These are phyloP conservation scores for Lutraria lutraria DNA, from an alignment of 2,888 invertebrate species.

Conservation along the genomic window DNA sequence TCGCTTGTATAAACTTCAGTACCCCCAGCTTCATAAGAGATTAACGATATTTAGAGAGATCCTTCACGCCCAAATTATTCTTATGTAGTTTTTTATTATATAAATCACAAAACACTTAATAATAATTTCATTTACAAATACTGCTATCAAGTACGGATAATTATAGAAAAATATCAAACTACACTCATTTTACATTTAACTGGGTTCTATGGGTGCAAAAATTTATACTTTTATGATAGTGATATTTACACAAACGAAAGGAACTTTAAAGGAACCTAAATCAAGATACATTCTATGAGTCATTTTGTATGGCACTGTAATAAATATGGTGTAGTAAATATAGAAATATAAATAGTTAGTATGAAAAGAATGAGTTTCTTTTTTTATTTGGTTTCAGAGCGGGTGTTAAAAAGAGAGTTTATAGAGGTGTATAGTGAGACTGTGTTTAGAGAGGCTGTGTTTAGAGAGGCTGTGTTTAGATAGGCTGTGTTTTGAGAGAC, in stretches of 20 bases:
- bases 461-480: no score
- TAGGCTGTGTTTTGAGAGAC: no score
- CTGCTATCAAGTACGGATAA: background rate
- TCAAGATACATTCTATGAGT: conserved; percentile 17
- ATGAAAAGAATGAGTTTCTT: no score
- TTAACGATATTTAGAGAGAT: conserved; percentile 52
- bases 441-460: no score
- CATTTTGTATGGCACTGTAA: background rate
- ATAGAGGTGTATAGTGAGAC: no score
- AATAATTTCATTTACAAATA: conserved; percentile 29
- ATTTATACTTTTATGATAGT: conserved; percentile 31
- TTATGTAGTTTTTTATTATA: conserved; percentile 55
- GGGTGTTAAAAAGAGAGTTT: no score
- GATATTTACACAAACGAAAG: conserved; percentile 55
- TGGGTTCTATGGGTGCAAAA: conserved; percentile 45
- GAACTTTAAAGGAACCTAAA: background rate
- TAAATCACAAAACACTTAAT: conserved; percentile 54
- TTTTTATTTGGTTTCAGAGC: no score
- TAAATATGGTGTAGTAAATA: background rate
- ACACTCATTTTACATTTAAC: conserved; percentile 24
- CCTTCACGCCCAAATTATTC: conserved; percentile 63
- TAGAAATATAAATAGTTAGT: no score
- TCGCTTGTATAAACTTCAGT: conserved; percentile 62
- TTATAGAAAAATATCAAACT: conserved; percentile 19
- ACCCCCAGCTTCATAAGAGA: conserved; percentile 51